These are phyloP conservation scores for Deilephila porcellus DNA, from an alignment of 2,888 invertebrate genomes.

Conservation along the genomic window DNA sequence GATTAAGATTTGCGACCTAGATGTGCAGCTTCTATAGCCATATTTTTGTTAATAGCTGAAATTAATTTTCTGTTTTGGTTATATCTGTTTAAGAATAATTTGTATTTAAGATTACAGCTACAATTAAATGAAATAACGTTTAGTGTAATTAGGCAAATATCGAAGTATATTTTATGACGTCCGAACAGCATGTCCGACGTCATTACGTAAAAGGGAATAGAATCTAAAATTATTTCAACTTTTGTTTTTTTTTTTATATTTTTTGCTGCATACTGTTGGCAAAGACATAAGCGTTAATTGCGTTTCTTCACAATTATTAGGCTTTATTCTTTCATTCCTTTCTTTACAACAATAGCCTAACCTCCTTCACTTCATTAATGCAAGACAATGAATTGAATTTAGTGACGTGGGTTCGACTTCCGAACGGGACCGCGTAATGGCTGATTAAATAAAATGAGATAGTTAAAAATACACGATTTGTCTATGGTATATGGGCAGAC, in stretches of 20 bases:
- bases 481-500: no score
- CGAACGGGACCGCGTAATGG: neutral
- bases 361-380: conserved; percentile 21
- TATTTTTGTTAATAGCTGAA: no score
- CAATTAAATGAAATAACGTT: no score
- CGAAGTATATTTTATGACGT: neutral
- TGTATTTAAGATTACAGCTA: no score
- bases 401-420: conserved; percentile 17
- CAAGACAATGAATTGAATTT: conserved; percentile 22
- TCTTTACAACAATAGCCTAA: conserved; percentile 19
- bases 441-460: neutral
- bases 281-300: conserved; percentile 13
- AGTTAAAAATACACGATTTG: neutral
- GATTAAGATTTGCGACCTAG: conserved; percentile 10
- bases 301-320: conserved; percentile 24
- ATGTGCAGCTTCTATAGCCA: neutral
- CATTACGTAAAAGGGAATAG: no score
- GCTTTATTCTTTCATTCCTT: conserved; percentile 8
- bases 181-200: no score
- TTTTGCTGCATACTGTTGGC: neutral
- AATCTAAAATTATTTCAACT: neutral
- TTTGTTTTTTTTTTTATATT: neutral
- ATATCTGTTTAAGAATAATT: no score
- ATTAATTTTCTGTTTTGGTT: no score
- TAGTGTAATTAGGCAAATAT: neutral